A percentile compares a stretch with the other conserved stretches of the same genome.
Conservation (phyloP, 2,113 vertebrate species). For the Emydocephalus ijimae region DNA sequence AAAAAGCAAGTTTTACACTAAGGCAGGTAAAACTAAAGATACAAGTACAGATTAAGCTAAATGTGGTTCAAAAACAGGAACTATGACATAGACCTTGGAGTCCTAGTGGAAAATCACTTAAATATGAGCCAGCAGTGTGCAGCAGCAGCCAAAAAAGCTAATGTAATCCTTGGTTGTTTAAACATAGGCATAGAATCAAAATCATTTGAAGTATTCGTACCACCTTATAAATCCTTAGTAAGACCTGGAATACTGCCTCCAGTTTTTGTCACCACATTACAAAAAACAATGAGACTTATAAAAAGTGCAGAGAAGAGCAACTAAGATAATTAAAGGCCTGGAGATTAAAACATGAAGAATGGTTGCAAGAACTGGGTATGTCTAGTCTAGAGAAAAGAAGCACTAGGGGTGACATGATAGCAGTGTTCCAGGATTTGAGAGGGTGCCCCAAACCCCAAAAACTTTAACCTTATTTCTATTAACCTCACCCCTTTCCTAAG, state of each 20-base stretch:
- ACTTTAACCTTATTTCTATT: too few relatives aligned
- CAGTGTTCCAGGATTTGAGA: neutral
- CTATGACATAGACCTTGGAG: too few relatives aligned
- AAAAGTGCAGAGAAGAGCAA: neutral
- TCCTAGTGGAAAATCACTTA: neutral
- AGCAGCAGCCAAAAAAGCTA: neutral
- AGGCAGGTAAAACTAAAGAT: neutral
- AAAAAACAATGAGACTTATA: neutral
- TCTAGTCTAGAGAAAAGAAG: neutral
- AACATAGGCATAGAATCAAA: neutral
- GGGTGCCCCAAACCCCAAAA: neutral
- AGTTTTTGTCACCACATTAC: neutral
- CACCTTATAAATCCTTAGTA: neutral
- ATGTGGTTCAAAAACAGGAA: neutral
- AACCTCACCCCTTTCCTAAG: too few relatives aligned
- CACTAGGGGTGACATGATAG: neutral
- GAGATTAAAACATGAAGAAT: neutral
- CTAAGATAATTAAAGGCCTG: neutral
- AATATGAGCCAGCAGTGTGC: neutral
- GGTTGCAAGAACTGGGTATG: neutral
- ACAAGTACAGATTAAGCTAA: neutral
- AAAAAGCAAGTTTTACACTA: neutral
- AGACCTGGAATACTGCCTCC: neutral
- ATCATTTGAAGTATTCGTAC: too few relatives aligned
- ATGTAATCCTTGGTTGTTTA: neutral